phyloP scores from a whole-genome alignment of 2,113 vertebrate species.

The Chlamydotis undulata region DNA sequence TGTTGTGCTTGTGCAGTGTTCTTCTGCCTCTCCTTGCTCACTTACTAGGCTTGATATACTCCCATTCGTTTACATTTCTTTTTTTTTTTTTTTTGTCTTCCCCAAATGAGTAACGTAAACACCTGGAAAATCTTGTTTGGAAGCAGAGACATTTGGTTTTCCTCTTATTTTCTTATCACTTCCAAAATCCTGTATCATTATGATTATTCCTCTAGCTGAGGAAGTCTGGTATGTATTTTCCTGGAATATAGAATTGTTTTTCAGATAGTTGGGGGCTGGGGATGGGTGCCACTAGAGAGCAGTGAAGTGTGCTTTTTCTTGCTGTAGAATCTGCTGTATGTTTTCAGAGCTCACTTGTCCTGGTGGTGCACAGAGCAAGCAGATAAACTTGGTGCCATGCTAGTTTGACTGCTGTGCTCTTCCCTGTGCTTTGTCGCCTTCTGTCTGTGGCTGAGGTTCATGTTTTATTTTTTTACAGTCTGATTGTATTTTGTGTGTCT shows the following conservation, averaged over 20 bases:
- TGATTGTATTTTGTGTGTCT: slow-evolving; percentile 31
- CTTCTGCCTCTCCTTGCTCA: neutral
- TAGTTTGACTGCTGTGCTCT: neutral
- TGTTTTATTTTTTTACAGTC: slow-evolving; percentile 1
- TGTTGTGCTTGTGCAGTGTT: neutral
- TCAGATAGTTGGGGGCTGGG: neutral
- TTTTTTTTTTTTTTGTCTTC: neutral
- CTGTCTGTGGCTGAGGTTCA: slow-evolving; percentile 1
- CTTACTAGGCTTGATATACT: neutral
- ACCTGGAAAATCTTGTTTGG: neutral
- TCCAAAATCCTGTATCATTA: neutral
- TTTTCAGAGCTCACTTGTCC: neutral
- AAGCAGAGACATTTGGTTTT: neutral
- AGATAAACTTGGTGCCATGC: neutral
- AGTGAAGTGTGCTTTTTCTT: neutral
- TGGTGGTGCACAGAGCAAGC: neutral
- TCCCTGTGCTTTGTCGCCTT: neutral
- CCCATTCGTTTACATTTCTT: neutral
- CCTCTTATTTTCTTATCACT: neutral
- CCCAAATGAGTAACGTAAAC: neutral
- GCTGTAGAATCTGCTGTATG: neutral
- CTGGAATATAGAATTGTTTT: neutral
- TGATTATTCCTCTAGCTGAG: neutral
- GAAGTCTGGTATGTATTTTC: neutral
- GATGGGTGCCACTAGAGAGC: neutral